Evolutionary conservation across 1,140 invertebrate species (phyloP), one percentile per base, ranked within the genome.

Genomic region (Macrobrachium rosenbergii): DNA sequence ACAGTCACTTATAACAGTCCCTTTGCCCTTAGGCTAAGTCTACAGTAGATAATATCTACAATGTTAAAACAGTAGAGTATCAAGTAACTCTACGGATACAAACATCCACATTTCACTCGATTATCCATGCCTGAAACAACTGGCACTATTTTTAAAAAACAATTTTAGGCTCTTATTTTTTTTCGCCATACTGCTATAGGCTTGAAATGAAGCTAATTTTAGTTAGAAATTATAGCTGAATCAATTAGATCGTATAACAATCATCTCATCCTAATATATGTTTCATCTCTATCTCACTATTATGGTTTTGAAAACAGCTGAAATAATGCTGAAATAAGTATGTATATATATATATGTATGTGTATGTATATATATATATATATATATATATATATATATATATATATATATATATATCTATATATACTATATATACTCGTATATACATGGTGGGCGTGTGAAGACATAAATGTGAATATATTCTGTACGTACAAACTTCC

Each of bases 401-500:
- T 45, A n/a, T 43, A 12, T 16, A 76, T 28, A 76, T 76, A 78
- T 52, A 19, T 78, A 78, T 52, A 78, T 78, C 2, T 78, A 78
- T 78, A 58, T 52, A 43, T 78, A 52, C 5, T 52, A 78, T 78
- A 43, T 78, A 78, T 78, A 43, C 23, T 11, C 23, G 5, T 75
- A 75, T 75, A 19, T 75, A 75, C 23, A 75, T 75, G 23, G 43
- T 75, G 23, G 7, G 23, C 23, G 37, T 59, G 45, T 79, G 3
- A 52, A 79, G 45, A 79, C 45, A 79, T 79, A 79, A 52, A 79
- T 79, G 59, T 79, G 45, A 16, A 79, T 60, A 79, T 79, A 79
- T 60, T 52, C 52, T 5, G 16, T 78, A 37, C 2, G 72, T 16
- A 75, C 23, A 16, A n/a, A 75, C 23, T 1, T 37, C 7, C 52